A percentile compares a stretch with the other conserved stretches of the same genome.
phyloP scores from a whole-genome alignment of 2,113 vertebrate species.

The Heliornis fulica region DNA sequence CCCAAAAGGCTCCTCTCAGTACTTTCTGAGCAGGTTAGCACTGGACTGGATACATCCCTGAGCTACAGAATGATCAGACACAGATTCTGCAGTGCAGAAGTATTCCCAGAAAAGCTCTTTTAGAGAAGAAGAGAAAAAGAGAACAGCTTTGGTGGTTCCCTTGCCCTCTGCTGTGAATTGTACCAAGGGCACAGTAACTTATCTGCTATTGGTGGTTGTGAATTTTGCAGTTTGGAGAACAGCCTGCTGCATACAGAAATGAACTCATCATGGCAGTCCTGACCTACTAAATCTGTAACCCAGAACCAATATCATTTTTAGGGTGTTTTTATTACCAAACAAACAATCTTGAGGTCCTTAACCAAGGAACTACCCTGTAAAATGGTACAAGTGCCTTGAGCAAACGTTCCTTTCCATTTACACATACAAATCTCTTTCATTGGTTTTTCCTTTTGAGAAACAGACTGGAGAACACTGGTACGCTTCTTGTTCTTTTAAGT shows the following conservation, averaged over 20 bases:
- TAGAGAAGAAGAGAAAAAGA: neutral
- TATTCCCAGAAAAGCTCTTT: neutral
- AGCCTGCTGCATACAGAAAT: neutral
- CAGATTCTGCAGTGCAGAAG: neutral
- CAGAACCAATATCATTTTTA: neutral
- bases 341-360: neutral
- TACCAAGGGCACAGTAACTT: neutral
- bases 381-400: neutral
- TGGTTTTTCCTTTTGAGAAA: neutral
- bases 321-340: neutral
- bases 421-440: neutral
- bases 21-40: neutral
- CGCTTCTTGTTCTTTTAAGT: neutral
- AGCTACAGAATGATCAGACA: neutral
- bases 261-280: neutral
- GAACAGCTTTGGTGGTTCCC: neutral
- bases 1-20: neutral
- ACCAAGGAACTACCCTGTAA: neutral
- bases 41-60: neutral
- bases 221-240: neutral
- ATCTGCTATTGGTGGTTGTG: accelerated
- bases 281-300: neutral
- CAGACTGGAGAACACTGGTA: neutral
- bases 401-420: neutral
- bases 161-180: neutral